Percentiles rank a stretch among this genome's conserved stretches.
Evolutionary conservation across 2,113 vertebrate species (phyloP).

Genomic region (Phyllostomus discolor): DNA sequence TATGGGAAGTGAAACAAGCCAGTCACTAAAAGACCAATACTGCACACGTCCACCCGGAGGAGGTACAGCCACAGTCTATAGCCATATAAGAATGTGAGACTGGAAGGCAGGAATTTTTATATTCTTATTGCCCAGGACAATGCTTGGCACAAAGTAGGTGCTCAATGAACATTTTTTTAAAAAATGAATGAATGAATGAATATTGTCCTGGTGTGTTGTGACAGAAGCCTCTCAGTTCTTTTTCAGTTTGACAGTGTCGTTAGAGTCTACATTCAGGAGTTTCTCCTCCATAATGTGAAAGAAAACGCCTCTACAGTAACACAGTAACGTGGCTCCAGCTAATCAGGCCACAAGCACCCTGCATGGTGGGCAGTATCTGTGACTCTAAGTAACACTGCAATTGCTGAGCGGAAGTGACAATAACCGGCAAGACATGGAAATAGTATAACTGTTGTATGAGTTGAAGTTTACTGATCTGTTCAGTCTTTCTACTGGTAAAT

Average conservation of each 20-base stretch:
- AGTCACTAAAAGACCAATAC: too few species aligned
- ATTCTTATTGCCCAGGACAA: background rate
- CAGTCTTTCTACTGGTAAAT: background rate
- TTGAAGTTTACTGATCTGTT: background rate
- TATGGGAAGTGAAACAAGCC: background rate
- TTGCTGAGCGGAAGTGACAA: background rate
- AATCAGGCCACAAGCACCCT: background rate
- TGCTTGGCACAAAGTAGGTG: background rate
- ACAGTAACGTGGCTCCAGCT: background rate
- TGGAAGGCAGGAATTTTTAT: background rate
- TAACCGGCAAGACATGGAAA: background rate
- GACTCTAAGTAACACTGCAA: background rate
- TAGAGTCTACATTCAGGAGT: background rate
- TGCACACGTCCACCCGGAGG: background rate
- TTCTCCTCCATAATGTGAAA: background rate
- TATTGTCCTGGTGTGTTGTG: background rate
- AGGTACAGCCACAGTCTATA: background rate
- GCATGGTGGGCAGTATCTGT: background rate
- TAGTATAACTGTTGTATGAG: background rate
- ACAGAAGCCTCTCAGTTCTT: background rate
- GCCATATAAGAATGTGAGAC: background rate
- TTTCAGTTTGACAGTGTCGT: background rate
- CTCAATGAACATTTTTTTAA: background rate
- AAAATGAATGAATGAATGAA: background rate
- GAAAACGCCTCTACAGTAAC: background rate